A percentile compares a stretch with the other conserved stretches of the same genome.
These are phyloP conservation scores for Threskiornis aethiopicus DNA, from an alignment of 2,797 vertebrate species.

Conservation along the genomic window DNA sequence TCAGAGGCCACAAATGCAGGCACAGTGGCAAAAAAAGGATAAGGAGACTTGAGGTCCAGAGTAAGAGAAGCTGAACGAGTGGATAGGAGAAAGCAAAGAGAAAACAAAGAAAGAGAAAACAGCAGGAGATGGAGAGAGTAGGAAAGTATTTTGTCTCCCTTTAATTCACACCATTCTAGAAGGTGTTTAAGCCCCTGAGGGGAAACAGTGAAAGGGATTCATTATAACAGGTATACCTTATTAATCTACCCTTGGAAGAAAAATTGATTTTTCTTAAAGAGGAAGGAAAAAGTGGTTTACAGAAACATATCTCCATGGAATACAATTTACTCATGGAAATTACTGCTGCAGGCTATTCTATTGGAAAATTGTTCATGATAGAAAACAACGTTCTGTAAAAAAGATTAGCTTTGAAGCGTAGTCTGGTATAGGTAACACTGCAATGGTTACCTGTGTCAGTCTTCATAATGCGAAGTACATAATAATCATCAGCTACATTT, in stretches of 20 bases:
- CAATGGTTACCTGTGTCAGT: background rate
- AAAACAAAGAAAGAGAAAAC: background rate
- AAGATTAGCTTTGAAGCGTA: background rate
- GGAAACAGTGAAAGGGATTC: background rate
- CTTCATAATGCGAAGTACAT: background rate
- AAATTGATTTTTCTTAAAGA: conserved; percentile 24
- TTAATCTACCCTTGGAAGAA: conserved; percentile 11
- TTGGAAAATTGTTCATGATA: background rate
- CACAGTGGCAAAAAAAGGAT: background rate
- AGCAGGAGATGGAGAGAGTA: background rate
- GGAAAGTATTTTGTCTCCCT: background rate
- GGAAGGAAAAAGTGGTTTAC: conserved; percentile 1
- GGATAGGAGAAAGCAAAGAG: background rate
- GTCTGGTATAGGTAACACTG: background rate
- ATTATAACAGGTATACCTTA: conserved; percentile 2
- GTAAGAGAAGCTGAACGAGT: background rate
- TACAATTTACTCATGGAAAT: background rate
- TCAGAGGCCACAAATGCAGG: background rate
- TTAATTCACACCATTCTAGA: conserved; percentile 12
- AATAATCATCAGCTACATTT: background rate
- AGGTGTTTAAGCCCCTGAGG: background rate
- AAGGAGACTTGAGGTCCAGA: background rate
- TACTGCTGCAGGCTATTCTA: background rate
- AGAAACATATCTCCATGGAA: background rate
- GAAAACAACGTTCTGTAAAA: background rate